A percentile compares a stretch with the other conserved stretches of the same genome.
Conservation (phyloP, 2,113 vertebrate genomes). For the Thunnus thynnus region DNA sequence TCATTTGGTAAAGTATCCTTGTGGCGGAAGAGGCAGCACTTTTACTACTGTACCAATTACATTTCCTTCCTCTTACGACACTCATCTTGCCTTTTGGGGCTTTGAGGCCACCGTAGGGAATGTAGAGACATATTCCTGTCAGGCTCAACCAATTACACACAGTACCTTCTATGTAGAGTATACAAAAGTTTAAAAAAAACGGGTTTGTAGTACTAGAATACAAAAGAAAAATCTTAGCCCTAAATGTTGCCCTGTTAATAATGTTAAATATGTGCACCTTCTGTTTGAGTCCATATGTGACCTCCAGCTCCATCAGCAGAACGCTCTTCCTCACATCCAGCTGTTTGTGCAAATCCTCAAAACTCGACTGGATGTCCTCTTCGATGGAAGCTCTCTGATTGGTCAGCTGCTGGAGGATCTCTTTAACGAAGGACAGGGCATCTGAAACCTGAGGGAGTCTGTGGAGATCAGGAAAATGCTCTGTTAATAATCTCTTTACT, state of each 20-base stretch:
- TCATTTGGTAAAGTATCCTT: background rate
- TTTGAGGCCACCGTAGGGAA: too few relatives aligned
- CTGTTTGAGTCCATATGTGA: slow-evolving; percentile 97
- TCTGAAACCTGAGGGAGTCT: slow-evolving; percentile 96
- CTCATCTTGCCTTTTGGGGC: too few relatives aligned
- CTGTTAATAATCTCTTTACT: too few relatives aligned
- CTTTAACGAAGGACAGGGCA: slow-evolving; percentile 90
- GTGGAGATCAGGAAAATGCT: background rate
- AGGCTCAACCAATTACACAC: too few relatives aligned
- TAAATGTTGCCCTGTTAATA: background rate
- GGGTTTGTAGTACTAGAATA: too few relatives aligned
- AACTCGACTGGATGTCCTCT: slow-evolving; percentile 96
- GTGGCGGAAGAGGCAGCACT: background rate
- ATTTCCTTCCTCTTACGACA: too few relatives aligned
- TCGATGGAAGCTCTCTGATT: slow-evolving; percentile 94
- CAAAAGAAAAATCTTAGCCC: too few relatives aligned
- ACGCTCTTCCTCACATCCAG: slow-evolving; percentile 96
- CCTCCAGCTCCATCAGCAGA: slow-evolving; percentile 97
- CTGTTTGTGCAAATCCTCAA: slow-evolving; percentile 97
- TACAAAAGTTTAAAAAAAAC: too few relatives aligned
- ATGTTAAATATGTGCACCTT: slow-evolving; percentile 84
- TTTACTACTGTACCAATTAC: background rate
- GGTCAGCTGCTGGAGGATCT: slow-evolving; percentile 94
- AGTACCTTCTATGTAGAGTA: too few relatives aligned
- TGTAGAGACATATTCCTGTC: too few relatives aligned